Evolutionary conservation across 35 echinoderm and acorn worm genomes (phyloP).

Genomic region (Chiridota heheva): DNA sequence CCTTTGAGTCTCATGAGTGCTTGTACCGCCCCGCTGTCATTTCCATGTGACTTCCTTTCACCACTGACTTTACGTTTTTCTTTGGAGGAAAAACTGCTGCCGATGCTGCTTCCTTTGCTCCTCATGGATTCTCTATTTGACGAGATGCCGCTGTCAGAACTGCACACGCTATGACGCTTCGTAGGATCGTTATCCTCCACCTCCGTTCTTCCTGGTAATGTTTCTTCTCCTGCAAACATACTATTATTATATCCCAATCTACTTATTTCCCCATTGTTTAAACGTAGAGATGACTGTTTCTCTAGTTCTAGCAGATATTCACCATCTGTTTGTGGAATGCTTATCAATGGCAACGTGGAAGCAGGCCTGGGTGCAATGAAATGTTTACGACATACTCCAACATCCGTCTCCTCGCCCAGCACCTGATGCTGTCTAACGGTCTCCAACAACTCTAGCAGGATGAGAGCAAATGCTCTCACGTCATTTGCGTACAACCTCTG

Average conservation of each 20-base stretch:
- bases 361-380: slow-evolving; percentile 6
- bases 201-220: not conserved
- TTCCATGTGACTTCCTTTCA: slow-evolving; percentile 8
- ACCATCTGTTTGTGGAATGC: slow-evolving; percentile 25
- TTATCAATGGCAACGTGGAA: slow-evolving; percentile 4
- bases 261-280: not conserved
- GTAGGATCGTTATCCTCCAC: slow-evolving; percentile 31
- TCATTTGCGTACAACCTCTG: slow-evolving; percentile 53
- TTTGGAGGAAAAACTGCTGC: slow-evolving; percentile 31
- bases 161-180: slow-evolving; percentile 73
- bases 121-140: slow-evolving; percentile 78
- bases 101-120: slow-evolving; percentile 60
- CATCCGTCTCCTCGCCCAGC: slow-evolving; percentile 45
- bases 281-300: not conserved
- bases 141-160: slow-evolving; percentile 83
- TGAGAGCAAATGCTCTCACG: slow-evolving; percentile 69
- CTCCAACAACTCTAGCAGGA: slow-evolving; percentile 71
- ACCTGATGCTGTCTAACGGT: slow-evolving; percentile 51
- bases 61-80: slow-evolving; percentile 22
- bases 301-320: slow-evolving; percentile 11
- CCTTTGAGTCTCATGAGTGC: not conserved
- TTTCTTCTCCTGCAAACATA: not conserved
- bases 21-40: not conserved
- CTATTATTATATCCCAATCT: not conserved
- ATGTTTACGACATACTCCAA: slow-evolving; percentile 17